Conservation (phyloP, 2,113 vertebrate species). For the Cygnus buccinator region DNA sequence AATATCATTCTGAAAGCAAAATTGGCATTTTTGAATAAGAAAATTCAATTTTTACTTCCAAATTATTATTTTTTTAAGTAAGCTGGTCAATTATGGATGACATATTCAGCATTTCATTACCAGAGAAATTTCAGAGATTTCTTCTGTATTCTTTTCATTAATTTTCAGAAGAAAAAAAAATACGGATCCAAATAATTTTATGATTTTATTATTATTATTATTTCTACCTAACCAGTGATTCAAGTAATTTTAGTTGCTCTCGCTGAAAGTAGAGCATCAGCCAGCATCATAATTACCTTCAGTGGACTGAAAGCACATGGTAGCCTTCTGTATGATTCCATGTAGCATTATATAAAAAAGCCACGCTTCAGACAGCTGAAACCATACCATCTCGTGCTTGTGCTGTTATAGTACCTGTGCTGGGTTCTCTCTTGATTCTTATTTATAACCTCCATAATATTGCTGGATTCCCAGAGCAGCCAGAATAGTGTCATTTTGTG, state of each 20-base stretch:
- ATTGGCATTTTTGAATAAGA: background rate
- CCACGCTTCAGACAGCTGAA: background rate
- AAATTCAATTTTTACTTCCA: background rate
- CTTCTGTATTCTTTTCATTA: background rate
- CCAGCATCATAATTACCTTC: background rate
- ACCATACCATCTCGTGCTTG: background rate
- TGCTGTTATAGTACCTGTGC: background rate
- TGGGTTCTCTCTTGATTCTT: background rate
- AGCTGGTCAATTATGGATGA: background rate
- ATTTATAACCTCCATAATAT: constrained; percentile 16
- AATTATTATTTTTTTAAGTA: background rate
- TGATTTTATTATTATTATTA: no score
- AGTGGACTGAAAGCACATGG: background rate
- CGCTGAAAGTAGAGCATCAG: background rate
- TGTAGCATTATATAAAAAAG: background rate
- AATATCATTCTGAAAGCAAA: background rate
- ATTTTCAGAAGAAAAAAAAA: background rate
- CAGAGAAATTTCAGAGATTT: background rate
- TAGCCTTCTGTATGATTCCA: background rate
- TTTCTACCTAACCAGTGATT: background rate
- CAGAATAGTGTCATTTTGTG: background rate
- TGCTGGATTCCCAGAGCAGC: background rate
- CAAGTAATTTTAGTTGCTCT: background rate
- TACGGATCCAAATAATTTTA: background rate
- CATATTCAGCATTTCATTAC: background rate